These are phyloP conservation scores for Scleropages formosus DNA, from an alignment of 2,797 vertebrate species.

Conservation along the genomic window DNA sequence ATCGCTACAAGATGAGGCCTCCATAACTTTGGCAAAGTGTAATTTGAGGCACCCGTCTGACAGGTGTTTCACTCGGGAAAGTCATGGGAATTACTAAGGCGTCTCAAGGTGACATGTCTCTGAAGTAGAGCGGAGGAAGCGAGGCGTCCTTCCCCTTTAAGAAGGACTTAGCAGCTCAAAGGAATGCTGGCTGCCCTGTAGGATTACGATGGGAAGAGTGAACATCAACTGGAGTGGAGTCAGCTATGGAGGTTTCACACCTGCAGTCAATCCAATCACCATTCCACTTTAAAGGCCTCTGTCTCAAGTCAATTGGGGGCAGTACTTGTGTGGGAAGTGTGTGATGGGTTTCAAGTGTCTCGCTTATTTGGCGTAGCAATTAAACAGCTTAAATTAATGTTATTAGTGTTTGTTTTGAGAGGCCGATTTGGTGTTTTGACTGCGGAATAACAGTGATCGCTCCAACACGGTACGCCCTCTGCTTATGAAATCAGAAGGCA, in stretches of 20 bases:
- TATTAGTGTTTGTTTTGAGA: not conserved
- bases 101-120: not conserved
- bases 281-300: not conserved
- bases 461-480: not conserved
- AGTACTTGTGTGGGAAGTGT: not conserved
- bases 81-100: not conserved
- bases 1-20: not conserved
- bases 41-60: not conserved
- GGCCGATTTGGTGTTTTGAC: not conserved
- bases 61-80: not conserved
- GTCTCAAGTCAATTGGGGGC: not conserved
- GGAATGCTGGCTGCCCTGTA: not conserved
- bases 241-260: not conserved
- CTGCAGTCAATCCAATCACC: conserved; percentile 14
- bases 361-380: not conserved
- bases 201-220: not conserved
- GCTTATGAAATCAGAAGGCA: no score
- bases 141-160: no score
- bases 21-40: not conserved
- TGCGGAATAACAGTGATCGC: not conserved
- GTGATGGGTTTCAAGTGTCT: not conserved
- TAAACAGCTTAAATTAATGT: not conserved
- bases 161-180: no score
- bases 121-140: no score
- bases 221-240: not conserved